Base-by-base conservation (phyloP, 2,113 vertebrate genomes). In the Pagrus major region DNA sequence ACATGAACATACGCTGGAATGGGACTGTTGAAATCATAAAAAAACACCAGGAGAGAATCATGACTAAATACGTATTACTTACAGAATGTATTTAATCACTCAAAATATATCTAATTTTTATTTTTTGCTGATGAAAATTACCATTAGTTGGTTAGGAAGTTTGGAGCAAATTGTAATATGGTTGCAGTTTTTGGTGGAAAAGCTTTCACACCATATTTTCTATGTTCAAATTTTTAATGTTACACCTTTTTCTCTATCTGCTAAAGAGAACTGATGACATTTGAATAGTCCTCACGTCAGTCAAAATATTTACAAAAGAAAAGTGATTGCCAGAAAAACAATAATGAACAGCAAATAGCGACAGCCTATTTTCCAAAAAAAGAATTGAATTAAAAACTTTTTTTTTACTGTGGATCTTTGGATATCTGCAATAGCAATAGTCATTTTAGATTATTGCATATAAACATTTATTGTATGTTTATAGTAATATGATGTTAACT, bases 251-350 rank as follows among this genome's bases (percentile, higher is more conserved):
- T 56, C 5, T 41, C 6, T 12, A 51, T 49, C 61, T 49, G 29
- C 33, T 23, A 39, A 56, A 46, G 27, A 51, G 37, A 63, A 46
- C 18, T 27, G 29, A 59, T 59, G 12, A 18, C 23, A 58, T 63
- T 72, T 71, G 1, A 61, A 37, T 52, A 42, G 59, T 42, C 58
- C 23, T 64, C 20, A 8, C 68, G 27, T 67, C 20, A n/a, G 15
- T 69, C 23, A 71, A 81, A 54, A 61, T 52, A 35, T 54, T 42
- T 37, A 21, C 33, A 65, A 66, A 46, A 44, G 14, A 1, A 71
- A 75, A 75, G 21, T 37, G 18, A 68, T 9, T 75, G 42, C 78
- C 65, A 80, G 23, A 3, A 60, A 70, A 70, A 72, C n/a, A 39
- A 49, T 23, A 69, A 56, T 41, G 16, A 51, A 60, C 20, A 35